Conservation (phyloP, 1,140 invertebrate genomes). For the Tribolium madens region DNA sequence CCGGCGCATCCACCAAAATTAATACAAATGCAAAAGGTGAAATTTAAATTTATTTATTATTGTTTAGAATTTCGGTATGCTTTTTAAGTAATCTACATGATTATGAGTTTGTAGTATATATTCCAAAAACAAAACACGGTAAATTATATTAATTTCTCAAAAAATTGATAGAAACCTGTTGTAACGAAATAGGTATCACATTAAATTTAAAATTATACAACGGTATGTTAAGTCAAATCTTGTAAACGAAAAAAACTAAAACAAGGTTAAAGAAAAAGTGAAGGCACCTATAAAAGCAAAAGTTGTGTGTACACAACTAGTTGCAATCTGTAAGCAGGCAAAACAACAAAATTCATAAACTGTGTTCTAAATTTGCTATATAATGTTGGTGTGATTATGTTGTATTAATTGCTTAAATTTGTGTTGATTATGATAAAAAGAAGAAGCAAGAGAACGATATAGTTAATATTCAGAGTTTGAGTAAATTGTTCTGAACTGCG, state of each 20-base stretch:
- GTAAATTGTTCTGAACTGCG: neutral
- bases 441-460: no score
- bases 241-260: neutral
- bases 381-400: neutral
- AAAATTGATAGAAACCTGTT: no score
- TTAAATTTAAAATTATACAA: no score
- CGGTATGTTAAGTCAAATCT: no score
- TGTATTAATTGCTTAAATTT: neutral
- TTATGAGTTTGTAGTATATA: no score
- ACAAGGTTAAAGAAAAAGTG: neutral
- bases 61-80: no score
- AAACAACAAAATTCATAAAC: neutral
- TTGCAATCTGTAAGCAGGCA: neutral
- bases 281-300: neutral
- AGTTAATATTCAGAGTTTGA: neutral
- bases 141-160: no score
- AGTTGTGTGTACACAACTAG: neutral
- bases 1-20: neutral
- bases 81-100: no score
- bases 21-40: neutral
- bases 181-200: no score
- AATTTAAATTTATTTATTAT: no score
- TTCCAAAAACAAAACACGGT: no score
- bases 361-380: neutral
- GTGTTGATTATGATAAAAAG: no score